Evolutionary conservation across 2,888 invertebrate species (phyloP).

Genomic region (Lagria hirta): DNA sequence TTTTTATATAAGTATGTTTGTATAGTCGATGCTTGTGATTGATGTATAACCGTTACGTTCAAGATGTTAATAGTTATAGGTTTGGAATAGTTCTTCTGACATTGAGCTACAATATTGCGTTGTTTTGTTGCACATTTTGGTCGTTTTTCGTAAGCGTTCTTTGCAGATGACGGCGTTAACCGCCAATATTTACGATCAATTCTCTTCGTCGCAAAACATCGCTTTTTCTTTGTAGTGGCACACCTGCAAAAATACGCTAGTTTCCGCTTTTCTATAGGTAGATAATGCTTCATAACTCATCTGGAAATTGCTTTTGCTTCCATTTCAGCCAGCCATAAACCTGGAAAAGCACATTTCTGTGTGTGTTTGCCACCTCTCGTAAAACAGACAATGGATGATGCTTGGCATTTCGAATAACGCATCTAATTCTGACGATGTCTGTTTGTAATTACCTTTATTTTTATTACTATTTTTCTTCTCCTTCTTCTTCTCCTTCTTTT

Average conservation of each 20-base stretch:
- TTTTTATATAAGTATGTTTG: too few relatives aligned
- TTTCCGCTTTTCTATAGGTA: constrained; percentile 53
- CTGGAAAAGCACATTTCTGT: constrained; percentile 48
- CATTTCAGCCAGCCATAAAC: constrained; percentile 54
- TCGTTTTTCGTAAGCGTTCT: too few relatives aligned
- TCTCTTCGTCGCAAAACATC: constrained; percentile 45
- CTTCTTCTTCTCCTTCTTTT: too few relatives aligned
- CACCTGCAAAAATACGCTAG: constrained; percentile 55
- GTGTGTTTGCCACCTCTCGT: constrained; percentile 45
- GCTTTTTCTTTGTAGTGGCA: constrained; percentile 46
- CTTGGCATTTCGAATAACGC: constrained; percentile 33
- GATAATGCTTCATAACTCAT: constrained; percentile 56
- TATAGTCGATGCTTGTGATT: too few relatives aligned
- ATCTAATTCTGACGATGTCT: constrained; percentile 12
- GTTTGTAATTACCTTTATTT: constrained; percentile 17
- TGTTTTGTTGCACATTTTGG: too few relatives aligned
- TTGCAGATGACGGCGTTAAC: constrained; percentile 55
- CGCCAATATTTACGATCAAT: constrained; percentile 55
- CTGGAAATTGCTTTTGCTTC: constrained; percentile 54
- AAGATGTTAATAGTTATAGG: too few relatives aligned
- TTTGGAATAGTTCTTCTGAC: too few relatives aligned
- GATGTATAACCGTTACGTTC: too few relatives aligned
- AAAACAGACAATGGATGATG: constrained; percentile 45
- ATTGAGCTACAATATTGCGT: too few relatives aligned
- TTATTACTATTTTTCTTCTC: constrained; percentile 8